Base-by-base conservation (phyloP, 1,140 invertebrate genomes). In the Plutomurus gul region DNA sequence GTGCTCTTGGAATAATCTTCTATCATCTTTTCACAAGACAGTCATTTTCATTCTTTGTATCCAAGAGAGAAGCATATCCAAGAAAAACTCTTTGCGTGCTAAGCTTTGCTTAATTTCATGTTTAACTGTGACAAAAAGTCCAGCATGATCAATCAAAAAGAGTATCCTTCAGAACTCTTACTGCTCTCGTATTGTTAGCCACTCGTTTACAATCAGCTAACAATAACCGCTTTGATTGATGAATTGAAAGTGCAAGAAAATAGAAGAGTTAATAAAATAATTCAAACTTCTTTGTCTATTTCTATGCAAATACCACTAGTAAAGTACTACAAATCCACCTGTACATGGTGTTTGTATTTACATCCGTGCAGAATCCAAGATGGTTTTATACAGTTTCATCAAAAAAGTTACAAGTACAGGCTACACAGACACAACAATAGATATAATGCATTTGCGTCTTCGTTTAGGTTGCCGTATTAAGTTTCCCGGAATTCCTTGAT, bases 401-500 rank as follows among this genome's bases (percentile, higher is more conserved):
- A n/a, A n/a, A n/a, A n/a, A n/a, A n/a, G n/a, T n/a, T n/a, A n/a
- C n/a, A n/a, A n/a, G n/a, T n/a, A n/a, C n/a, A n/a, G n/a, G n/a
- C n/a, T n/a, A n/a, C n/a, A n/a, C n/a, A n/a, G n/a, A n/a, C n/a
- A n/a, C n/a, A n/a, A n/a, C n/a, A n/a, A n/a, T n/a, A n/a, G n/a
- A n/a, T n/a, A n/a, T n/a, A n/a, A 65, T 18, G 16, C 56, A 65
- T 0, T 65, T 65, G 30, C 18, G 13, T 20, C 56, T 65, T 65
- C 36, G 56, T 65, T 36, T 65, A 65, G 36, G 13, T 33, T n/a
- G 27, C 8, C 36, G 56, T 65, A 65, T 65, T 65, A 65, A 65
- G 56, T 65, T 65, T 65, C 56, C 56, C 56, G 56, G 56, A 65
- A 65, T 65, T 65, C 56, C 56, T 65, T 65, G 56, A 33, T 25